Conservation (phyloP, 1,140 invertebrate genomes). For the Ganaspis sp. region DNA sequence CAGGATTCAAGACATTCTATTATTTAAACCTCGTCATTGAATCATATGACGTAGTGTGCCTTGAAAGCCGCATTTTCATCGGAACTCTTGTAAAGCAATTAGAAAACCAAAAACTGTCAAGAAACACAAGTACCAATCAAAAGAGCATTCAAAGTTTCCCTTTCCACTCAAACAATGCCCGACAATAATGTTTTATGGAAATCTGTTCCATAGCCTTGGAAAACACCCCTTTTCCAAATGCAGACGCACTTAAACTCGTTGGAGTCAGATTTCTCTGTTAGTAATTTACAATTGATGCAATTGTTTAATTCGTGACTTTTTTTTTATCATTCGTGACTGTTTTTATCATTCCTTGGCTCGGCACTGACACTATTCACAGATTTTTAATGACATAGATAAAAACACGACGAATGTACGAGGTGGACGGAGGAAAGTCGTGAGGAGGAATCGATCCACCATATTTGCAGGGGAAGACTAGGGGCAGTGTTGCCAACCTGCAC, state of each 20-base stretch:
- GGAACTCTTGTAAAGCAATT: too few species aligned
- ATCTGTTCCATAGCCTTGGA: background rate
- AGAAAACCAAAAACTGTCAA: background rate
- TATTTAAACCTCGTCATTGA: background rate
- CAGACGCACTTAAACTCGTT: background rate
- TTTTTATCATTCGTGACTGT: too few species aligned
- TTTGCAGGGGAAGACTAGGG: background rate
- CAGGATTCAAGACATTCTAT: background rate
- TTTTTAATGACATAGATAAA: background rate
- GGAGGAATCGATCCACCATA: slow-evolving; percentile 26
- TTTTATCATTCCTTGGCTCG: background rate
- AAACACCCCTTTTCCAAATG: background rate
- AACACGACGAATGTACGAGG: background rate
- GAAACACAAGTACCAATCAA: background rate
- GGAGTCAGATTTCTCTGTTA: background rate
- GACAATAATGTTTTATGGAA: background rate
- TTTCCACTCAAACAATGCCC: background rate
- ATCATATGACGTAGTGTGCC: background rate
- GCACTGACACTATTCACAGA: background rate
- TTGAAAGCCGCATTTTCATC: background rate
- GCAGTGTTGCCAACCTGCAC: background rate
- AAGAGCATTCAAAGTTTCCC: background rate
- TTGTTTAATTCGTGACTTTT: background rate
- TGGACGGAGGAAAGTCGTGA: slow-evolving; percentile 20
- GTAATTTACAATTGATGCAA: background rate